Evolutionary conservation across 92 coral and sea anemone genomes (phyloP).

Genomic region (Bergia sp.): DNA sequence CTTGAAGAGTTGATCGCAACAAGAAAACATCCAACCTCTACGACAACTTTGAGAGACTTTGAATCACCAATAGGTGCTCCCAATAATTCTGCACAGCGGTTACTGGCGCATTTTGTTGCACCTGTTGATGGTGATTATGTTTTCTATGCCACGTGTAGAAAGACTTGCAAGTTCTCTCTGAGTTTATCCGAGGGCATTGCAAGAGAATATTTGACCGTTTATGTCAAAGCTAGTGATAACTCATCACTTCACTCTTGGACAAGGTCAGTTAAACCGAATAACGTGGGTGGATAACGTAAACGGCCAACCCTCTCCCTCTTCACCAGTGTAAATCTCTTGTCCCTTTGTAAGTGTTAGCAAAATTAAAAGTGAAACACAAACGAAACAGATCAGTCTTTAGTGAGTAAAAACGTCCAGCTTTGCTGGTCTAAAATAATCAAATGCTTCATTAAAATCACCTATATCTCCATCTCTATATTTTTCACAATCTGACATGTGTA

Average conservation of each 20-base stretch:
- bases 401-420: neutral
- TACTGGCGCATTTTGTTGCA: slow-evolving; percentile 7
- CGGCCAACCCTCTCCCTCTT: neutral
- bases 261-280: neutral
- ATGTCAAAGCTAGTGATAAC: neutral
- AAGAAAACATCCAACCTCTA: neutral
- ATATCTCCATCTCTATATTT: too few relatives aligned
- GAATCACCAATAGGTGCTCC: neutral
- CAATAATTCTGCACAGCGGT: neutral
- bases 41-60: neutral
- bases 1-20: neutral
- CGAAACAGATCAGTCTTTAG: too few relatives aligned
- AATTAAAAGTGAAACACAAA: neutral
- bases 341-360: neutral
- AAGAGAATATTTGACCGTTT: neutral
- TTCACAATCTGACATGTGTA: too few relatives aligned
- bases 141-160: neutral
- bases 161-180: neutral
- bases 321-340: too few relatives aligned
- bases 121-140: neutral
- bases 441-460: too few relatives aligned
- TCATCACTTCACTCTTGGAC: neutral
- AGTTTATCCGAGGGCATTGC: neutral
- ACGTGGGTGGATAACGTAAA: neutral
- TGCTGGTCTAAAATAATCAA: too few relatives aligned